These are phyloP conservation scores for Peribatodes rhomboidaria DNA, from an alignment of 2,888 invertebrate species.

Conservation along the genomic window DNA sequence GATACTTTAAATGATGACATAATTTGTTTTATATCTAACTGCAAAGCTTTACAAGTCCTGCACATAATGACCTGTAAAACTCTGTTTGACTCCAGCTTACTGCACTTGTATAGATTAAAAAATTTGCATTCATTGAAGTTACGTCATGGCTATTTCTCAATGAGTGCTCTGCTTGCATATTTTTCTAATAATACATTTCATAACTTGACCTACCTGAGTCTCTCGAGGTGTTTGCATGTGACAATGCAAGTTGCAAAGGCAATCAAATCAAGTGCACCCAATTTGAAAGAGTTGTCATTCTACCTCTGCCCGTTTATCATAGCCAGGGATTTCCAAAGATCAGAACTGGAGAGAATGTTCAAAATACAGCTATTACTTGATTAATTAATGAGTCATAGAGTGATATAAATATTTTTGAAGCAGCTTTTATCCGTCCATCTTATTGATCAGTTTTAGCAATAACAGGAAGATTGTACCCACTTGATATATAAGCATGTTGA, in stretches of 20 bases:
- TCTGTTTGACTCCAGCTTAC: conserved; percentile 82
- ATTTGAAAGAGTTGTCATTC: conserved; percentile 81
- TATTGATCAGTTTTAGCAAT: conserved; percentile 20
- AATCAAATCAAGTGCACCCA: conserved; percentile 81
- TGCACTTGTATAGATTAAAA: conserved; percentile 77
- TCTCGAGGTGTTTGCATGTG: conserved; percentile 81
- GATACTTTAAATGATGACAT: conserved; percentile 84
- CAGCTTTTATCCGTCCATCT: conserved; percentile 55
- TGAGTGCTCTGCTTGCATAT: conserved; percentile 79
- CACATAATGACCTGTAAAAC: conserved; percentile 85
- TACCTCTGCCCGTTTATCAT: conserved; percentile 83
- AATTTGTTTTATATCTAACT: conserved; percentile 76
- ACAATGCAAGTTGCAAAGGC: conserved; percentile 81
- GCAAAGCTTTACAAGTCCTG: conserved; percentile 74
- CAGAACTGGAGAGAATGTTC: conserved; percentile 82
- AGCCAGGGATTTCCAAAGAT: conserved; percentile 76
- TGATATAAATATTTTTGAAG: conserved; percentile 17
- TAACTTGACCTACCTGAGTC: conserved; percentile 77
- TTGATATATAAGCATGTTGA: neutral
- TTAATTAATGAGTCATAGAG: conserved; percentile 64
- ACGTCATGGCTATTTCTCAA: conserved; percentile 84
- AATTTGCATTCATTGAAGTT: conserved; percentile 81
- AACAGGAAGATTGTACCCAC: conserved; percentile 9
- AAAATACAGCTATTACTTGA: conserved; percentile 81
- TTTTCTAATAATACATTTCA: conserved; percentile 82